Conservation (phyloP, 92 coral and sea anemone genomes). For the Anthopleura xanthogrammica region DNA sequence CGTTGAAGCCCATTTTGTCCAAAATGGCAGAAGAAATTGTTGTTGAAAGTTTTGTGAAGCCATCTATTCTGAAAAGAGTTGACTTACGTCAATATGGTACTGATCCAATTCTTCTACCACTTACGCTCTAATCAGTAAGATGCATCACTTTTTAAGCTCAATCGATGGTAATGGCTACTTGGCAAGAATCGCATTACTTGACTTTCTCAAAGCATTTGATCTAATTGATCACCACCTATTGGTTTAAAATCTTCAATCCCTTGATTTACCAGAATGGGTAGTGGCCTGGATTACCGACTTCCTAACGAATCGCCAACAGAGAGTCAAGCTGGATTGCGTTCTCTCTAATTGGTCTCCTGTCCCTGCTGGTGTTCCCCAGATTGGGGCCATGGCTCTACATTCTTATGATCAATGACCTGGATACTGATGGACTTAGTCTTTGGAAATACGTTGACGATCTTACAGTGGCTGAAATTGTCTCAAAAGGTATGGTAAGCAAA, state of each 20-base stretch:
- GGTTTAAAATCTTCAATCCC: background rate
- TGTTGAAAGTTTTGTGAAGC: too few relatives aligned
- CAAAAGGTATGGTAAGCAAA: background rate
- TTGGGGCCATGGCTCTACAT: slow-evolving; percentile 38
- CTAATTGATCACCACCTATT: slow-evolving; percentile 31
- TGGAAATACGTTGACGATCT: slow-evolving; percentile 20
- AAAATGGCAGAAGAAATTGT: too few relatives aligned
- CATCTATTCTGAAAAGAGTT: too few relatives aligned
- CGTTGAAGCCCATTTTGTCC: too few relatives aligned
- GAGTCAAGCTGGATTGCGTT: slow-evolving; percentile 11
- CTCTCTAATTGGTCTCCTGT: slow-evolving; percentile 34
- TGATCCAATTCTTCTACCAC: background rate
- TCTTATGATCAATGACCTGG: slow-evolving; percentile 26
- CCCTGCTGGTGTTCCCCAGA: slow-evolving; percentile 35
- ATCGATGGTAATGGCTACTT: slow-evolving; percentile 31
- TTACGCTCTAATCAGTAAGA: slow-evolving; percentile 25
- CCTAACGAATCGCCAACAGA: slow-evolving; percentile 16
- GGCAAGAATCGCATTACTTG: slow-evolving; percentile 26
- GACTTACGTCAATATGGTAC: background rate
- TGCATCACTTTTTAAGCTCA: slow-evolving; percentile 18
- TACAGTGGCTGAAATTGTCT: slow-evolving; percentile 15
- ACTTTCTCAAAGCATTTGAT: slow-evolving; percentile 41
- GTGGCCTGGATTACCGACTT: slow-evolving; percentile 22
- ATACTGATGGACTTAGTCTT: background rate
- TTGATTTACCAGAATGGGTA: slow-evolving; percentile 15